Evolutionary conservation across 2,113 vertebrate genomes (phyloP).

Genomic region (Lucifuga dentata): DNA sequence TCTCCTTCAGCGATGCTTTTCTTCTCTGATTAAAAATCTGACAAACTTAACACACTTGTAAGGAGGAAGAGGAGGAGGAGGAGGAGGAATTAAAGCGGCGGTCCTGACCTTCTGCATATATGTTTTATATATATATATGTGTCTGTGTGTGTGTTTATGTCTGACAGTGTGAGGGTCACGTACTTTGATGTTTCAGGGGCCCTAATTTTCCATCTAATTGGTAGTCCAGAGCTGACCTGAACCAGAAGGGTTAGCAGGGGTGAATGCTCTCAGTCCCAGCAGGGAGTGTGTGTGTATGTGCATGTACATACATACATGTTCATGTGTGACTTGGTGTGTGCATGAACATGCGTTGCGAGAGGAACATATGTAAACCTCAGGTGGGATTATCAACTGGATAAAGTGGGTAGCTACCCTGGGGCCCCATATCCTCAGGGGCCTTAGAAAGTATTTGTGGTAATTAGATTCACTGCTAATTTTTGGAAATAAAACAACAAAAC

Average conservation of each 20-base stretch:
- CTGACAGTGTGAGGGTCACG: not conserved
- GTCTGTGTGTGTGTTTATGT: conserved; percentile 16
- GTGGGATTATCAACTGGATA: too few species aligned
- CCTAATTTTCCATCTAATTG: conserved; percentile 38
- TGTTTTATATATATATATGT: conserved; percentile 23
- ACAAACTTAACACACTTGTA: conserved; percentile 2
- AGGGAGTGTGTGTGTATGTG: conserved; percentile 9
- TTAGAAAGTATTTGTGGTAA: too few species aligned
- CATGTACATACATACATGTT: not conserved
- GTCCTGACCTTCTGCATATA: conserved; percentile 25
- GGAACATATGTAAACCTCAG: not conserved
- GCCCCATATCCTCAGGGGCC: too few species aligned
- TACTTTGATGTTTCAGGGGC: conserved; percentile 37
- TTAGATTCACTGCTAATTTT: too few species aligned
- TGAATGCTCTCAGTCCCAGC: conserved; percentile 8
- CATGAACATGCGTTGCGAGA: not conserved
- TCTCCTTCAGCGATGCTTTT: conserved; percentile 15
- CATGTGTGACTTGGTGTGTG: not conserved
- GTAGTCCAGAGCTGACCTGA: conserved; percentile 23
- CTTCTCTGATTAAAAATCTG: conserved; percentile 7
- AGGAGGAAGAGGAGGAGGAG: not conserved
- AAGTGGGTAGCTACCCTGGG: too few species aligned
- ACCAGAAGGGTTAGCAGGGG: conserved; percentile 24
- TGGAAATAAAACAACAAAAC: too few species aligned
- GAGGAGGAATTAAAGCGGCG: not conserved